Conservation (phyloP, 2,888 invertebrate genomes). For the Polietes domitor region DNA sequence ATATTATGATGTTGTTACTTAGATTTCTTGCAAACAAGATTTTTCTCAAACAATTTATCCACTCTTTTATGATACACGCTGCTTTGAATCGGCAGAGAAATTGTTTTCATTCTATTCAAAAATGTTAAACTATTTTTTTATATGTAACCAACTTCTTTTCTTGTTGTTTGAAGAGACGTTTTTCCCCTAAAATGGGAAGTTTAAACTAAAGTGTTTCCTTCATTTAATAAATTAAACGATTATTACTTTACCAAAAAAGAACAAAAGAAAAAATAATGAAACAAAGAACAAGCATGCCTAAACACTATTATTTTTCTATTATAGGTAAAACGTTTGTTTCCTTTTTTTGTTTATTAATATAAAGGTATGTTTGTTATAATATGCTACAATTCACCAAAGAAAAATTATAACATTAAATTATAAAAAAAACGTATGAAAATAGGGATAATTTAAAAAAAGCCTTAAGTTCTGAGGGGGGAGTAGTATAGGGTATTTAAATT, state of each 20-base stretch:
- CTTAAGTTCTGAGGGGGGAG: constrained; percentile 60
- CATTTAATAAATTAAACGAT: constrained; percentile 74
- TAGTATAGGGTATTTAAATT: constrained; percentile 61
- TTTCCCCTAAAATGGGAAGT: constrained; percentile 37
- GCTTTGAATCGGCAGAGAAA: constrained; percentile 8
- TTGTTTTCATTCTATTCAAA: constrained; percentile 50
- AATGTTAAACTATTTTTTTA: constrained; percentile 44
- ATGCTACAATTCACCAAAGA: constrained; percentile 67
- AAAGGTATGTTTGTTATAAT: constrained; percentile 59
- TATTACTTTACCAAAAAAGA: constrained; percentile 49
- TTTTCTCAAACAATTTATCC: constrained; percentile 36
- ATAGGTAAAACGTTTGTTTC: constrained; percentile 52
- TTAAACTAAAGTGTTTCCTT: constrained; percentile 70
- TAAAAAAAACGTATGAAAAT: constrained; percentile 49
- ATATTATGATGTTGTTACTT: background rate
- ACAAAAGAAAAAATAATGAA: constrained; percentile 47
- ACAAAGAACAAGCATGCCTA: constrained; percentile 64
- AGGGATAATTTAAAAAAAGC: constrained; percentile 49
- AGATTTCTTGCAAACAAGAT: constrained; percentile 46
- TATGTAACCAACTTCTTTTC: constrained; percentile 62
- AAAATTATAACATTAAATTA: constrained; percentile 49
- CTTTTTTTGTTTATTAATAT: constrained; percentile 46
- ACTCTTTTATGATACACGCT: constrained; percentile 7
- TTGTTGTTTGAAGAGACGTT: constrained; percentile 27
- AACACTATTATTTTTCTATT: constrained; percentile 65